phyloP scores from a whole-genome alignment of 2,797 vertebrate genomes.

The Anabacerthia variegaticeps region DNA sequence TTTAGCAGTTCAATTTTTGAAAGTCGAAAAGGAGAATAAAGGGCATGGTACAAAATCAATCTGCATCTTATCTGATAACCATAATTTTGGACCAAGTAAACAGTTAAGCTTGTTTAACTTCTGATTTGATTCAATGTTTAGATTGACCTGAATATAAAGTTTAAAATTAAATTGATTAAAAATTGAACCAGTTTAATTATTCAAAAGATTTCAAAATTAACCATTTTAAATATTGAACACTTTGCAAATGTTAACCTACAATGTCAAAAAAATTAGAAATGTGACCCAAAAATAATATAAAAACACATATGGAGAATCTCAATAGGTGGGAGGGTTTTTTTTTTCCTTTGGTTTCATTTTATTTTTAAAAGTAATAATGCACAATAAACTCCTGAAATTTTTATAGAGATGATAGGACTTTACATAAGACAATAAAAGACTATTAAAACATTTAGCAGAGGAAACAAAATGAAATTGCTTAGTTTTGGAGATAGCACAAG shows the following conservation, averaged over 20 bases:
- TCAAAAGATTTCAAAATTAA: conserved; percentile 48
- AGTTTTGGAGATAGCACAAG: background rate
- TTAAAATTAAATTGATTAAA: conserved; percentile 61
- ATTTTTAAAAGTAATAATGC: background rate
- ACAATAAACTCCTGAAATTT: background rate
- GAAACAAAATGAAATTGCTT: background rate
- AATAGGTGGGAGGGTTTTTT: rapidly evolving
- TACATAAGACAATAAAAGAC: background rate
- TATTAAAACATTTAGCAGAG: background rate
- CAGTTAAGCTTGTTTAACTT: conserved; percentile 37
- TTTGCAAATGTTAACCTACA: conserved; percentile 13
- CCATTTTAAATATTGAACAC: conserved; percentile 13
- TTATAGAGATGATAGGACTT: background rate
- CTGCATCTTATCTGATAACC: background rate
- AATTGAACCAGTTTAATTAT: conserved; percentile 56
- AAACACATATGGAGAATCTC: background rate
- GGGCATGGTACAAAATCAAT: conserved; percentile 13
- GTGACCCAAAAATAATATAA: background rate
- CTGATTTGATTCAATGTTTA: conserved; percentile 47
- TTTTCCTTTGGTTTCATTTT: background rate
- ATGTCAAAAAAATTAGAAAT: background rate
- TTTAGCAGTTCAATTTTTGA: conserved; percentile 34
- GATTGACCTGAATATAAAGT: conserved; percentile 43
- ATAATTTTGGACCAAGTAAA: conserved; percentile 21
- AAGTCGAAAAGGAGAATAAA: conserved; percentile 3